These are phyloP conservation scores for Brassicogethes aeneus DNA, from an alignment of 2,888 invertebrate genomes.

Conservation along the genomic window DNA sequence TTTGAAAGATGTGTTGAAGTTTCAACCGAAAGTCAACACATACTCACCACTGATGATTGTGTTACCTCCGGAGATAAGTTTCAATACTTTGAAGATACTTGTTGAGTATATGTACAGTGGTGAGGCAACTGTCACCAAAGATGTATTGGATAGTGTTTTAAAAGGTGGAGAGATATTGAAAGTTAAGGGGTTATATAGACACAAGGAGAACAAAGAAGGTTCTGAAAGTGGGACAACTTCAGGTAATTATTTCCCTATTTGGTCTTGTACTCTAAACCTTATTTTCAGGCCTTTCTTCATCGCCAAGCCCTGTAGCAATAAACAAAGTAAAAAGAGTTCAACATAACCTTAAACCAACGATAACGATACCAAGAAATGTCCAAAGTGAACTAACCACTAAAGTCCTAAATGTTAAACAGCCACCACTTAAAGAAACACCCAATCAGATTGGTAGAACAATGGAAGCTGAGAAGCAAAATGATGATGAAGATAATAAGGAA, in stretches of 20 bases:
- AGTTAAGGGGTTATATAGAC: conserved; percentile 72
- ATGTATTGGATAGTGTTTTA: conserved; percentile 69
- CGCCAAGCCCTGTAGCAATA: too few species aligned
- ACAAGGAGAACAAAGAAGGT: conserved; percentile 47
- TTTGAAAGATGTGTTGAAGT: conserved; percentile 47
- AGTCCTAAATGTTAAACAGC: too few species aligned
- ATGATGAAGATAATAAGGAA: conserved; percentile 13
- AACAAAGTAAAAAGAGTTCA: too few species aligned
- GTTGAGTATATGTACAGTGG: conserved; percentile 80
- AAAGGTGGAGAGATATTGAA: conserved; percentile 75
- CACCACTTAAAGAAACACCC: too few species aligned
- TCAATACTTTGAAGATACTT: conserved; percentile 69
- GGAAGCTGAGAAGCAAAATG: conserved; percentile 11
- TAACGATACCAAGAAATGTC: too few species aligned
- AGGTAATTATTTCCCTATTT: too few species aligned
- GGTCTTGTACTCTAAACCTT: too few species aligned
- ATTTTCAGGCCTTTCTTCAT: too few species aligned
- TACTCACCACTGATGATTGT: conserved; percentile 53
- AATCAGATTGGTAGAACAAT: too few species aligned
- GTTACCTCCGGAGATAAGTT: conserved; percentile 71
- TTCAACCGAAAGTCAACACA: conserved; percentile 32
- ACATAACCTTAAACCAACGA: too few species aligned
- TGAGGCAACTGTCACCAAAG: conserved; percentile 77
- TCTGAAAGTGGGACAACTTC: too few species aligned
- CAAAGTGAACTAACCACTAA: too few species aligned